A percentile compares a stretch with the other conserved stretches of the same genome.
phyloP scores from a whole-genome alignment of 2,888 invertebrate genomes.

The Aphodius sticticus region DNA sequence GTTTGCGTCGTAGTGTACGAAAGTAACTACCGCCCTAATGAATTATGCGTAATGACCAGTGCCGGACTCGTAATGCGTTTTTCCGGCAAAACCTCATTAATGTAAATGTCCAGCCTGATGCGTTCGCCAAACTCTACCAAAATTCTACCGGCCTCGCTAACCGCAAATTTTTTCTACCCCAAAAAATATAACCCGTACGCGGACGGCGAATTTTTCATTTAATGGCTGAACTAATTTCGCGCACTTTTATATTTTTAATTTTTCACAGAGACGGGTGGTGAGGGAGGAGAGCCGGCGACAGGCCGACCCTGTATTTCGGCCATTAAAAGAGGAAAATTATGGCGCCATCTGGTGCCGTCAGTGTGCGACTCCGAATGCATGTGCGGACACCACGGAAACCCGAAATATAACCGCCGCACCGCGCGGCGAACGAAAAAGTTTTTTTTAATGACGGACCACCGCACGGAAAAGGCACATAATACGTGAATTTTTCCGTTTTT shows the following conservation, averaged over 20 bases:
- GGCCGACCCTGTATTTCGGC: not conserved
- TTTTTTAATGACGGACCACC: slow-evolving; percentile 4
- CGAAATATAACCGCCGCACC: not conserved
- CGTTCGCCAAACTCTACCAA: not conserved
- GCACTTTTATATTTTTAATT: slow-evolving; percentile 4
- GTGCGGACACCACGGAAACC: slow-evolving; percentile 13
- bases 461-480: not conserved
- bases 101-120: slow-evolving; percentile 36
- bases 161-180: not conserved
- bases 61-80: slow-evolving; percentile 40
- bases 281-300: not conserved
- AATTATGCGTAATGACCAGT: slow-evolving; percentile 41
- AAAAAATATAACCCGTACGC: slow-evolving; percentile 26
- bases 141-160: slow-evolving; percentile 18
- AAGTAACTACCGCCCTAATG: not conserved
- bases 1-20: too few species aligned
- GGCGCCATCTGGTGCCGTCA: not conserved
- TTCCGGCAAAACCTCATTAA: slow-evolving; percentile 39
- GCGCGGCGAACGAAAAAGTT: not conserved
- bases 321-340: not conserved
- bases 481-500: not conserved
- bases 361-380: not conserved
- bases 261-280: not conserved
- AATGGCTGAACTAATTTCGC: slow-evolving; percentile 7
- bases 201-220: slow-evolving; percentile 20